A percentile compares a stretch with the other conserved stretches of the same genome.
These are phyloP conservation scores for Acipenser transmontanus DNA, from an alignment of 2,797 vertebrate species.

Conservation along the genomic window DNA sequence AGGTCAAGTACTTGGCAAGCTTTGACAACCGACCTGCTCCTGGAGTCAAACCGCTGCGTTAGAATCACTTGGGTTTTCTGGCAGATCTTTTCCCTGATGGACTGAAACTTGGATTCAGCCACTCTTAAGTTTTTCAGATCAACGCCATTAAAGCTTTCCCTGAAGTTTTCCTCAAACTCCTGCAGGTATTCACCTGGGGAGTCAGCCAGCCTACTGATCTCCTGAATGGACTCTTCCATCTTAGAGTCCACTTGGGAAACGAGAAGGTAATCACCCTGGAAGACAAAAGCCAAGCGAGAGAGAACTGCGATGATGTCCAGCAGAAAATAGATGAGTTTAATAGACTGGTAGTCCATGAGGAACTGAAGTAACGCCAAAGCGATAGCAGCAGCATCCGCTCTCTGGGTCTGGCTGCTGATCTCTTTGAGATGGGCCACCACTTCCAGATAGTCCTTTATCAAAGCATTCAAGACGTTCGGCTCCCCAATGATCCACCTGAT, in stretches of 20 bases:
- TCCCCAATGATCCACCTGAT: constrained; percentile 92
- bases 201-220: constrained; percentile 82
- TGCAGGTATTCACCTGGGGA: constrained; percentile 88
- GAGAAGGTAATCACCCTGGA: constrained; percentile 85
- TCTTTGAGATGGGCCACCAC: constrained; percentile 92
- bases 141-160: constrained; percentile 89
- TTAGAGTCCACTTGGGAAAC: constrained; percentile 84
- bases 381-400: constrained; percentile 83
- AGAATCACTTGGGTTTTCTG: constrained; percentile 84
- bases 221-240: constrained; percentile 85
- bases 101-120: constrained; percentile 94
- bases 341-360: constrained; percentile 90
- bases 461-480: constrained; percentile 85
- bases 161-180: constrained; percentile 92
- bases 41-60: constrained; percentile 78
- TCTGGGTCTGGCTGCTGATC: constrained; percentile 85
- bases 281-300: constrained; percentile 82
- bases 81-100: constrained; percentile 93
- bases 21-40: constrained; percentile 76
- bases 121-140: constrained; percentile 89
- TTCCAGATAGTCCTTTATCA: constrained; percentile 94
- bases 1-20: constrained; percentile 88
- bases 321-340: constrained; percentile 96
- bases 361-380: constrained; percentile 89
- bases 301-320: constrained; percentile 86